Percentiles rank a stretch among this genome's conserved stretches.
phyloP scores from a whole-genome alignment of 2,888 invertebrate genomes.

The Melinopterus prodromus region DNA sequence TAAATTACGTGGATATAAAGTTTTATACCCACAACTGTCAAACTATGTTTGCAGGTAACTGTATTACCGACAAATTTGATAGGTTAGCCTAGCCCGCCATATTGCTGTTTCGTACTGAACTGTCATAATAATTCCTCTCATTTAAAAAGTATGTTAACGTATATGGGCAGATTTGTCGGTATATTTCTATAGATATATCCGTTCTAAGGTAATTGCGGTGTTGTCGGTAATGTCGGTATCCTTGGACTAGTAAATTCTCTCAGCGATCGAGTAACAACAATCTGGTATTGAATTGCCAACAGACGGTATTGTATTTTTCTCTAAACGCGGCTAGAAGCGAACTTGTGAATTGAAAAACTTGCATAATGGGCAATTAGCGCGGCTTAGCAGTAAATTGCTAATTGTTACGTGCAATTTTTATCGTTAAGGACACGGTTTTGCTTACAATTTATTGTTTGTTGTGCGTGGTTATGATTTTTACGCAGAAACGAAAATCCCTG shows the following conservation, averaged over 20 bases:
- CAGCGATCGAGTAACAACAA: background rate
- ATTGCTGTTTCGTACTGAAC: background rate
- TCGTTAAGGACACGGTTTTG: background rate
- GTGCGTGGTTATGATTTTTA: background rate
- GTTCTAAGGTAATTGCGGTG: constrained; percentile 4
- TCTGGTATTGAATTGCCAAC: background rate
- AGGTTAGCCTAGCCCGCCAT: background rate
- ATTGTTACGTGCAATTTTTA: background rate
- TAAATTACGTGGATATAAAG: background rate
- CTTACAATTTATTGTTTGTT: background rate
- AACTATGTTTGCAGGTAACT: background rate
- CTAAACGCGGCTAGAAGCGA: background rate
- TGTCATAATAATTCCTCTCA: background rate
- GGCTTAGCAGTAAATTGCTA: constrained; percentile 4
- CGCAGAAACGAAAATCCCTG: background rate
- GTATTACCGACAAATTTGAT: background rate
- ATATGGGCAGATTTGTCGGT: background rate
- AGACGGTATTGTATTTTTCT: background rate
- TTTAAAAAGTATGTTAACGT: background rate
- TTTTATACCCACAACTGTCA: background rate
- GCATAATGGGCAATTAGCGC: background rate
- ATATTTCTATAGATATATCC: background rate
- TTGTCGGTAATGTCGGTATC: constrained; percentile 4
- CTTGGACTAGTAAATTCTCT: background rate
- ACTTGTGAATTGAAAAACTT: background rate